Evolutionary conservation across 2,113 vertebrate genomes (phyloP).

Genomic region (Chroicocephalus ridibundus): DNA sequence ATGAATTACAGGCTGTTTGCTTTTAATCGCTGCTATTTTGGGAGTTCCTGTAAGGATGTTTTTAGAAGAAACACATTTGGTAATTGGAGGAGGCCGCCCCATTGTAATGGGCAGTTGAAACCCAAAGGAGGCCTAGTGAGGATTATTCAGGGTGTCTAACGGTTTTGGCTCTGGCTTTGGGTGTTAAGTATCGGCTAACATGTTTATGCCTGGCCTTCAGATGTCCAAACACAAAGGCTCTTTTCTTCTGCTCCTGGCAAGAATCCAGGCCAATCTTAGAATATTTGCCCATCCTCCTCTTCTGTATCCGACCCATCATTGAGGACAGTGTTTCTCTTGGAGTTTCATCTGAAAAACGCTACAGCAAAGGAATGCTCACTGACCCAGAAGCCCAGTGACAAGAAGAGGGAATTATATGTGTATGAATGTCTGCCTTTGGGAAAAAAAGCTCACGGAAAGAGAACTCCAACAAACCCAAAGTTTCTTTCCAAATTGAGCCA

Average conservation of each 20-base stretch:
- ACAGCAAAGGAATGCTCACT: conserved; percentile 77
- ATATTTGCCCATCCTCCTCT: conserved; percentile 71
- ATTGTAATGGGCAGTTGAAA: conserved; percentile 76
- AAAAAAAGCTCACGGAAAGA: conserved; percentile 23
- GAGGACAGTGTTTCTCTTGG: conserved; percentile 77
- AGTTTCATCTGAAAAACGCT: conserved; percentile 77
- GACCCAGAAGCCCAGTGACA: conserved; percentile 77
- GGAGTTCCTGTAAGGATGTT: conserved; percentile 73
- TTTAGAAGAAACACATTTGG: conserved; percentile 73
- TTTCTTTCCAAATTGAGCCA: conserved; percentile 53
- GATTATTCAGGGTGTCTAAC: conserved; percentile 80
- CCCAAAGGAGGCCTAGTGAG: conserved; percentile 67
- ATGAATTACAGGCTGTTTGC: conserved; percentile 76
- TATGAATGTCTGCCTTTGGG: conserved; percentile 62
- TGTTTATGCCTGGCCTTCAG: conserved; percentile 82
- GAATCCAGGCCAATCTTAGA: conserved; percentile 81
- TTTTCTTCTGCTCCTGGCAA: conserved; percentile 79
- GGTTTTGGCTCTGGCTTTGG: conserved; percentile 80
- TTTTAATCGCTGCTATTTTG: conserved; percentile 76
- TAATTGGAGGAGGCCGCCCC: conserved; percentile 72
- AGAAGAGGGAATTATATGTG: conserved; percentile 68
- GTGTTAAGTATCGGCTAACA: conserved; percentile 84
- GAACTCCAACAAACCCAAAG: conserved; percentile 58
- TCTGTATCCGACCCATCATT: conserved; percentile 73
- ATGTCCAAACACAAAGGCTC: conserved; percentile 81